Evolutionary conservation across 2,113 vertebrate genomes (phyloP).

Genomic region (Pelusios castaneus): DNA sequence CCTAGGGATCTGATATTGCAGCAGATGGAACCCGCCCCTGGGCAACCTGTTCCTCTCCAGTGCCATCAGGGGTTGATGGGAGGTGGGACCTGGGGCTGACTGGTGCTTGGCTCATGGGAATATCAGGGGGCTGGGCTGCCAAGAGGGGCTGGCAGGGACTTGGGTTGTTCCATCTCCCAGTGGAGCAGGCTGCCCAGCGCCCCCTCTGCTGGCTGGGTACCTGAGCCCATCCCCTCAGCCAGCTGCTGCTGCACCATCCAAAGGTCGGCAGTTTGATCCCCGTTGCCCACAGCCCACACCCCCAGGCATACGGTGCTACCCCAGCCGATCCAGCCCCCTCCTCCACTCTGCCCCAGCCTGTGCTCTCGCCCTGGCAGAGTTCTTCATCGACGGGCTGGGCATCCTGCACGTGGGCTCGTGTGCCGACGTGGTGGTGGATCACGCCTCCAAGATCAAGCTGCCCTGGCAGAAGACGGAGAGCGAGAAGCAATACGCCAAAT

Average conservation of each 20-base stretch:
- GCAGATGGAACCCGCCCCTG: background rate
- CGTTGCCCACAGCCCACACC: too few species aligned
- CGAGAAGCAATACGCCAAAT: slow-evolving; percentile 82
- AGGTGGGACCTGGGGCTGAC: background rate
- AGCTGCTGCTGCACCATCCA: too few species aligned
- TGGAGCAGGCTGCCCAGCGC: too few species aligned
- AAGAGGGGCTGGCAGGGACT: too few species aligned
- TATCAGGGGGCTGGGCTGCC: background rate
- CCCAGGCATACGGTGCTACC: too few species aligned
- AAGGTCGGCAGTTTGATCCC: background rate
- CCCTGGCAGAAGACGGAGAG: slow-evolving; percentile 82
- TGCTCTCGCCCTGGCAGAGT: slow-evolving; percentile 77
- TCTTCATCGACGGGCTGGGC: slow-evolving; percentile 90
- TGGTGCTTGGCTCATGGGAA: background rate
- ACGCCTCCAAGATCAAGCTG: slow-evolving; percentile 89
- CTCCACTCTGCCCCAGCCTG: background rate
- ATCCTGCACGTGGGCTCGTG: slow-evolving; percentile 89
- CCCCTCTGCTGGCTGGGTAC: too few species aligned
- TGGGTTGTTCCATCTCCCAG: too few species aligned
- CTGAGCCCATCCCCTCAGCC: too few species aligned
- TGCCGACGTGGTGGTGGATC: slow-evolving; percentile 84
- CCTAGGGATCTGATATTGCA: too few species aligned
- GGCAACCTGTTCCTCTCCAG: too few species aligned
- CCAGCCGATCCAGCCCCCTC: background rate
- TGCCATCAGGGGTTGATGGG: too few species aligned